phyloP scores from a whole-genome alignment of 2,888 invertebrate genomes.

The Eupithecia centaureata region DNA sequence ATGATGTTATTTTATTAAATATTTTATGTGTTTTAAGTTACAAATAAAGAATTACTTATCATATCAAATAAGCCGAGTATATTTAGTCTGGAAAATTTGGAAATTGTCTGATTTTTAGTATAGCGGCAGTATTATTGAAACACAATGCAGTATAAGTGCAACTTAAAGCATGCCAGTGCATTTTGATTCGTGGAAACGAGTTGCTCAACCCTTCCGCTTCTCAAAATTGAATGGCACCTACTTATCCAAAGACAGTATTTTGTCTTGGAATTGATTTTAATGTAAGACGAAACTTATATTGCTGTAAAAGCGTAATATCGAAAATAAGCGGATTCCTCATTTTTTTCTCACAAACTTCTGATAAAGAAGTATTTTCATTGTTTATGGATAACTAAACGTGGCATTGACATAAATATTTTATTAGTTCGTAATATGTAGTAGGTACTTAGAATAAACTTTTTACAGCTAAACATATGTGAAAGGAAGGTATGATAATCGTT shows the following conservation, averaged over 20 bases:
- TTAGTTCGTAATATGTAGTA: background rate
- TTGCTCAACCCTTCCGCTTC: conserved; percentile 19
- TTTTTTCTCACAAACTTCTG: conserved; percentile 25
- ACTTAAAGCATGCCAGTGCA: conserved; percentile 7
- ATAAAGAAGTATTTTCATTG: conserved; percentile 11
- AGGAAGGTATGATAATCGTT: background rate
- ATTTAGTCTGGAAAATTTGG: background rate
- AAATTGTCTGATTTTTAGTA: background rate
- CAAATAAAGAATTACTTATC: too few relatives aligned
- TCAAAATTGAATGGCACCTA: conserved; percentile 24
- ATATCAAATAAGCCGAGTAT: background rate
- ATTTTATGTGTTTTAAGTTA: too few relatives aligned
- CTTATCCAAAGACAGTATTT: conserved; percentile 14
- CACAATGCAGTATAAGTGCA: too few relatives aligned
- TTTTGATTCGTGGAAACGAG: conserved; percentile 16
- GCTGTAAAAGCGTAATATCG: conserved; percentile 5
- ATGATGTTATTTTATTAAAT: too few relatives aligned
- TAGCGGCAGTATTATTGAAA: background rate
- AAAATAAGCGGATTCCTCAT: conserved; percentile 9
- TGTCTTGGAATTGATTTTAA: conserved; percentile 24
- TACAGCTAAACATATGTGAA: too few relatives aligned
- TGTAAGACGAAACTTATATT: conserved; percentile 2
- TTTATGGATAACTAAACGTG: conserved; percentile 8
- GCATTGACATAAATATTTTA: conserved; percentile 4
- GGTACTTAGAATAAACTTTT: too few relatives aligned